These are phyloP conservation scores for Platynereis dumerilii DNA, from an alignment of 2,888 invertebrate species.

Conservation along the genomic window DNA sequence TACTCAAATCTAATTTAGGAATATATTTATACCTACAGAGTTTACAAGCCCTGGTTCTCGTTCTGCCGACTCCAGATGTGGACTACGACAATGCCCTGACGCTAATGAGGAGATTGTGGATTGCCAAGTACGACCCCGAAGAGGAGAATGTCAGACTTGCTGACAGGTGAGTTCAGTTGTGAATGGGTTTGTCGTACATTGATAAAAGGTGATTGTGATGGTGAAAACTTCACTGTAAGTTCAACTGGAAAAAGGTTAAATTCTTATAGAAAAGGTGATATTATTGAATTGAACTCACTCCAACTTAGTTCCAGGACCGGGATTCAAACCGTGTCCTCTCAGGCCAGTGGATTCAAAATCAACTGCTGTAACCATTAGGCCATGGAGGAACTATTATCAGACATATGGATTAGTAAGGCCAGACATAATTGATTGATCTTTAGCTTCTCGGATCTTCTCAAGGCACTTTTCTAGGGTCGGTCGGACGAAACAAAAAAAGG, in stretches of 20 bases:
- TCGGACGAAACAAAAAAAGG: no score
- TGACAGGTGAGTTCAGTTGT: constrained; percentile 48
- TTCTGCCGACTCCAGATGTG: constrained; percentile 68
- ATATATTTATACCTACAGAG: constrained; percentile 63
- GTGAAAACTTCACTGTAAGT: background rate
- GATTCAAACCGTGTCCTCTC: no score
- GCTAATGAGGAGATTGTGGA: constrained; percentile 75
- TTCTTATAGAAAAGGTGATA: no score
- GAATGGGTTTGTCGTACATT: background rate
- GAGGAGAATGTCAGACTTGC: constrained; percentile 74
- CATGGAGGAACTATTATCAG: no score
- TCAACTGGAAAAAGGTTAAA: background rate
- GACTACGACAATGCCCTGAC: constrained; percentile 68
- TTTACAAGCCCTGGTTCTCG: constrained; percentile 71
- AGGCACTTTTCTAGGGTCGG: no score
- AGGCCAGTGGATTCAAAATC: no score
- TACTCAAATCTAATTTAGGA: background rate
- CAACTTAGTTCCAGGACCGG: no score
- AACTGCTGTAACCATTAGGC: no score
- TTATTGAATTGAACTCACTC: no score
- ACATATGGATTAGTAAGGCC: no score
- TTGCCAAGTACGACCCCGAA: constrained; percentile 81
- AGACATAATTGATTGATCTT: no score
- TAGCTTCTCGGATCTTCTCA: no score
- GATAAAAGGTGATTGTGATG: background rate